Evolutionary conservation across 2,797 vertebrate species (phyloP).

Genomic region (Cirrhinus molitorella): DNA sequence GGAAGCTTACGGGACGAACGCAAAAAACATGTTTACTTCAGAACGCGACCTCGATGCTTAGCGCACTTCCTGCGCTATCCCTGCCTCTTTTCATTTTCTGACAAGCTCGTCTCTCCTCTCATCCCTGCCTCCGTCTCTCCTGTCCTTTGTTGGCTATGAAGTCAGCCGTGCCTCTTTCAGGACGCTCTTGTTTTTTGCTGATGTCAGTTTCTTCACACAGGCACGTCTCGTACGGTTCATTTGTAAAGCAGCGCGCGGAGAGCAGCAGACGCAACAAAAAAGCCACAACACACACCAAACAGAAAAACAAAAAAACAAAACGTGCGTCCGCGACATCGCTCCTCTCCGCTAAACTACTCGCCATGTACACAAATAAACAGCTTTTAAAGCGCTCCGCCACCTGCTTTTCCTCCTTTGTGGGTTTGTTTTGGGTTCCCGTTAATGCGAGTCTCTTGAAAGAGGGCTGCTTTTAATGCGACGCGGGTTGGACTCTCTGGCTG

Average conservation of each 20-base stretch:
- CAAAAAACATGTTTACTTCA: conserved; percentile 73
- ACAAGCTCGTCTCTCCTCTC: conserved; percentile 73
- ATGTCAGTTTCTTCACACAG: conserved; percentile 82
- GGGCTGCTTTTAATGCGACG: neutral
- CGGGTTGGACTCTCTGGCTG: conserved; percentile 24
- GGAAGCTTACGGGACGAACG: conserved; percentile 77
- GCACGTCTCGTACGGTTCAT: conserved; percentile 70
- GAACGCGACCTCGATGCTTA: conserved; percentile 52
- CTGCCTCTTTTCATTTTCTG: conserved; percentile 61
- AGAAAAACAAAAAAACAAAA: conserved; percentile 71
- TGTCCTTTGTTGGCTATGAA: conserved; percentile 56
- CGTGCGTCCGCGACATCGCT: conserved; percentile 63
- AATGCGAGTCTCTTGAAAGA: conserved; percentile 8
- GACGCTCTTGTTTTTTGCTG: conserved; percentile 73
- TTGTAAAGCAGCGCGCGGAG: conserved; percentile 77
- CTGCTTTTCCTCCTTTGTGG: conserved; percentile 15
- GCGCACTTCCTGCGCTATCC: conserved; percentile 56
- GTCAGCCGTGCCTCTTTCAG: conserved; percentile 30
- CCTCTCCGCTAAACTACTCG: conserved; percentile 54
- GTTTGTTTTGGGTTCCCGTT: conserved; percentile 12
- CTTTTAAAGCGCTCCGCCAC: conserved; percentile 41
- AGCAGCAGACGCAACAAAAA: conserved; percentile 55
- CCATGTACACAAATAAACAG: conserved; percentile 57
- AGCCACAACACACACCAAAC: conserved; percentile 52
- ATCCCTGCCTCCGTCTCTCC: conserved; percentile 65